Evolutionary conservation across 2,113 vertebrate genomes (phyloP).

Genomic region (Copsychus sechellarum): DNA sequence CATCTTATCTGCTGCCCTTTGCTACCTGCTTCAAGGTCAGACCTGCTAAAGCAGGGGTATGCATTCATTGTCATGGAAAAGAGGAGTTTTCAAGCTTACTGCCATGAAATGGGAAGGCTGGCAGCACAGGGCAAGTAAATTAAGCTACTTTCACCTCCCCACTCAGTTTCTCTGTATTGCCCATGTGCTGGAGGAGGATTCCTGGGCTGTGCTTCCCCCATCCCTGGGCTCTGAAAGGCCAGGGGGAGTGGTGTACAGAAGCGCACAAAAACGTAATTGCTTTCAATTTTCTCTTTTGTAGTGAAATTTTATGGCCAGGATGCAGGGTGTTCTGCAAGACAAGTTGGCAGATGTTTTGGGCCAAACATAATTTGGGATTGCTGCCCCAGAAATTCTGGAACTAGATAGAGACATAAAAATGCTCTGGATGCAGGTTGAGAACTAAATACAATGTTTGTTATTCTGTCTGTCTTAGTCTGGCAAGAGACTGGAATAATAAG

Average conservation of each 20-base stretch:
- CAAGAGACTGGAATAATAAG: conserved; percentile 34
- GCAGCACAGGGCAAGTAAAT: not conserved
- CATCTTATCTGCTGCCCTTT: not conserved
- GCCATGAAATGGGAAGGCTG: not conserved
- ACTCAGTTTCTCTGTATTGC: not conserved
- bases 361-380: not conserved
- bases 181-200: not conserved
- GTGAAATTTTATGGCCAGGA: not conserved
- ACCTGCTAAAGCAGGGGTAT: not conserved
- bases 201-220: not conserved
- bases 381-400: conserved; percentile 20
- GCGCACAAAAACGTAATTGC: not conserved
- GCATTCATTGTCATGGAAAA: not conserved
- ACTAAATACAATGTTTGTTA: conserved; percentile 50
- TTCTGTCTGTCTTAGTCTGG: conserved; percentile 43
- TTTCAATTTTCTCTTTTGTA: conserved; percentile 8
- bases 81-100: not conserved
- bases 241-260: not conserved
- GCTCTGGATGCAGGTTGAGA: not conserved
- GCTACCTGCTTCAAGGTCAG: not conserved
- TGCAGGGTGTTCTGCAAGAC: not conserved
- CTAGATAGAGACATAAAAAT: not conserved
- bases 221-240: not conserved
- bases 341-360: conserved; percentile 16
- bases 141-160: not conserved